Conservation (phyloP, 2,797 vertebrate genomes). For the Mastacembelus armatus region DNA sequence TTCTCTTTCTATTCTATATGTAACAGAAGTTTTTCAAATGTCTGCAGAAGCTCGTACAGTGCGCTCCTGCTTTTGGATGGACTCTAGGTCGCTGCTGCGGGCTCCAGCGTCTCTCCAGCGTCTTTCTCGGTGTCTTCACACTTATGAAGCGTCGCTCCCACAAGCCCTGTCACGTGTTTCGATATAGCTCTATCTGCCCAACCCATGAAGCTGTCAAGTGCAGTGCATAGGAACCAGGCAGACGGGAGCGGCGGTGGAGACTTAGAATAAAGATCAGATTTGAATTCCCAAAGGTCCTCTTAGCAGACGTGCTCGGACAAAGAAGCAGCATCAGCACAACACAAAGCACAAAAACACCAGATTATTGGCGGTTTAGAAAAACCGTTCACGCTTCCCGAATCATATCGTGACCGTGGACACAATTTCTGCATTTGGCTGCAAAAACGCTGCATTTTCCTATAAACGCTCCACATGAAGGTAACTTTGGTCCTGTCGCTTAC, state of each 20-base stretch:
- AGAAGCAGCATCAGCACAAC: constrained; percentile 3
- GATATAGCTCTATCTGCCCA: constrained; percentile 64
- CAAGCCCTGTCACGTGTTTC: constrained; percentile 78
- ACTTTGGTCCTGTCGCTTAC: background rate
- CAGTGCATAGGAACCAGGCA: constrained; percentile 48
- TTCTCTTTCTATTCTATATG: constrained; percentile 1
- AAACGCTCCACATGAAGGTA: background rate
- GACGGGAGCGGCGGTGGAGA: constrained; percentile 29
- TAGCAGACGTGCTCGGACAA: constrained; percentile 36
- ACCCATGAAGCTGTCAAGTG: constrained; percentile 63
- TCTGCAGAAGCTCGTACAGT: constrained; percentile 38
- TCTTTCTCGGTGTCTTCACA: constrained; percentile 65
- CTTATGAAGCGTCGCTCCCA: constrained; percentile 81
- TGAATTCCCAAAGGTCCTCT: constrained; percentile 47
- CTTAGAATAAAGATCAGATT: constrained; percentile 37
- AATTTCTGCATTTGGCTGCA: background rate
- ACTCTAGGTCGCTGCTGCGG: constrained; percentile 31
- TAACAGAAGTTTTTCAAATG: constrained; percentile 37
- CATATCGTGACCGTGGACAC: background rate
- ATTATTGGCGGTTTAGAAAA: background rate
- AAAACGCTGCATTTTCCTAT: background rate
- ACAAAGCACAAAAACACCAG: background rate
- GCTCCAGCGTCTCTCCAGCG: constrained; percentile 63
- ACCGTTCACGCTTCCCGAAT: background rate
- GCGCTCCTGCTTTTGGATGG: constrained; percentile 58